Percentiles rank a stretch among this genome's conserved stretches.
phyloP scores from a whole-genome alignment of 2,113 vertebrate genomes.

The Crotalus helleri region DNA sequence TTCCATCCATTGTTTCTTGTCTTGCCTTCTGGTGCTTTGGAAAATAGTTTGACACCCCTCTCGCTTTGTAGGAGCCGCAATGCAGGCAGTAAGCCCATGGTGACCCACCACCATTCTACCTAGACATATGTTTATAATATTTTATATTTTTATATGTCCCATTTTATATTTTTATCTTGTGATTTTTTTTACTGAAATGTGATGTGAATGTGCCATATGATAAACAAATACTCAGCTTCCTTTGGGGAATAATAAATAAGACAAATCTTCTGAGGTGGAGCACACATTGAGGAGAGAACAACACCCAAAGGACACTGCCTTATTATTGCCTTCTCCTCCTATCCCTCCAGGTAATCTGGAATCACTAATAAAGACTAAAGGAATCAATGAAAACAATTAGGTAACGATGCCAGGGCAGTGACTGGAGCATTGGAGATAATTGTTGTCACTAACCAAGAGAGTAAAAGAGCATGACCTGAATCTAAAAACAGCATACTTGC shows the following conservation, averaged over 20 bases:
- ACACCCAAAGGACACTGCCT: slow-evolving; percentile 25
- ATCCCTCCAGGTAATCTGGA: neutral
- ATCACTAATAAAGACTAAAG: slow-evolving; percentile 57
- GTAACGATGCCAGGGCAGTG: slow-evolving; percentile 15
- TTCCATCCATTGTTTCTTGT: too few relatives aligned
- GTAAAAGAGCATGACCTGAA: slow-evolving; percentile 62
- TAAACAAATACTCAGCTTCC: neutral
- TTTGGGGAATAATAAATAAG: neutral
- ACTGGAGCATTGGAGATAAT: slow-evolving; percentile 48
- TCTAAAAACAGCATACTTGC: slow-evolving; percentile 63
- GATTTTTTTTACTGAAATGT: neutral
- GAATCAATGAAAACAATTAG: slow-evolving; percentile 50
- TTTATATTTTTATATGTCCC: neutral
- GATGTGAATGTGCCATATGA: neutral
- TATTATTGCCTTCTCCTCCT: neutral
- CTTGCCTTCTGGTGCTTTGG: too few relatives aligned
- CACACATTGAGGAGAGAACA: slow-evolving; percentile 34
- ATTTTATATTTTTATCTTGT: neutral
- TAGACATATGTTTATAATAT: neutral
- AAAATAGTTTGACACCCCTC: too few relatives aligned
- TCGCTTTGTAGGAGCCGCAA: neutral
- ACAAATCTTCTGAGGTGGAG: slow-evolving; percentile 29
- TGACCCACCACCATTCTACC: neutral
- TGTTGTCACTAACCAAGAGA: slow-evolving; percentile 55
- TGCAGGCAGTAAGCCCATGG: neutral